These are phyloP conservation scores for Columba guinea DNA, from an alignment of 2,797 vertebrate species.

Conservation along the genomic window DNA sequence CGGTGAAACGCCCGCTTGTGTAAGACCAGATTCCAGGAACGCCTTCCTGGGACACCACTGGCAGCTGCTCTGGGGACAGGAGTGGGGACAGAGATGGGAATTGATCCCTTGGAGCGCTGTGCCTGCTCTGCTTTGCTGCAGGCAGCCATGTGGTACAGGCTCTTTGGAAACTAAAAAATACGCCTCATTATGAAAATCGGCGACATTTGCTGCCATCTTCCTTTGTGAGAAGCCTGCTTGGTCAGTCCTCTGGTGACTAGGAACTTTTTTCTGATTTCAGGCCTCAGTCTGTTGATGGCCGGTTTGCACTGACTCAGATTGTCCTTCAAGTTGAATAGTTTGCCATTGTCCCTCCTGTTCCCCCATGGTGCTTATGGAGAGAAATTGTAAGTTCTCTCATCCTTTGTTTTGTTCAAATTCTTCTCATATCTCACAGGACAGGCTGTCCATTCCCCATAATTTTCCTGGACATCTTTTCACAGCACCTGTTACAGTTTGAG, in stretches of 20 bases:
- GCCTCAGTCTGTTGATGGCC: background rate
- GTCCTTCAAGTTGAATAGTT: background rate
- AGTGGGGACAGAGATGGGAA: background rate
- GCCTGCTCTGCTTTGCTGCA: background rate
- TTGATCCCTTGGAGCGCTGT: background rate
- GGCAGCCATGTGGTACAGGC: background rate
- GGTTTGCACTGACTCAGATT: background rate
- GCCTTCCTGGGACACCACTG: background rate
- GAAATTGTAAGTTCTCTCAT: background rate
- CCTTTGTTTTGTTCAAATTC: conserved; percentile 20
- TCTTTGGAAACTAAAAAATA: background rate
- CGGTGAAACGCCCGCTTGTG: background rate
- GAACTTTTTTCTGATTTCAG: background rate
- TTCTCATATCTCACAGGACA: background rate
- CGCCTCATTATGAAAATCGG: fast-evolving
- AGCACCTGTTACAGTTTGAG: background rate
- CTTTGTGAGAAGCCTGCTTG: background rate
- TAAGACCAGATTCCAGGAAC: background rate
- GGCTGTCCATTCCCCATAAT: background rate
- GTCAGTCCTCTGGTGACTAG: background rate
- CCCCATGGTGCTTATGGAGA: background rate
- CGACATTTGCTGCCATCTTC: background rate
- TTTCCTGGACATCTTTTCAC: background rate
- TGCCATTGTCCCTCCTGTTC: background rate
- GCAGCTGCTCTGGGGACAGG: background rate